phyloP scores from a whole-genome alignment of 2,888 invertebrate species.

The Carabus problematicus region DNA sequence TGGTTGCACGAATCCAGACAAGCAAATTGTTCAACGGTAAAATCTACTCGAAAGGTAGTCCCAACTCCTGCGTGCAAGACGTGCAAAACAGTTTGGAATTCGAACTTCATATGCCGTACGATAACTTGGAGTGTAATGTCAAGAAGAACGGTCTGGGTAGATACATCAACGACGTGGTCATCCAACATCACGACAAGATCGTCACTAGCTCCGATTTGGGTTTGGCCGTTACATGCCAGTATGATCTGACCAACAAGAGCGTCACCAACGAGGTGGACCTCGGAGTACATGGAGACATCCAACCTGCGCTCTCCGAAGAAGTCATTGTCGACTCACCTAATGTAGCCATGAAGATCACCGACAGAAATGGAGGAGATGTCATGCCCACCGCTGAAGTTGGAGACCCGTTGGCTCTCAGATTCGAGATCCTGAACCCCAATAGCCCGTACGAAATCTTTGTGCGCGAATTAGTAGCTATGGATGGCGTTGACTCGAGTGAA shows the following conservation, averaged over 20 bases:
- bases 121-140: conserved; percentile 91
- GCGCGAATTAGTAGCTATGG: conserved; percentile 92
- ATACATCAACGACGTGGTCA: conserved; percentile 89
- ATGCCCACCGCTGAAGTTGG: conserved; percentile 91
- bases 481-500: conserved; percentile 91
- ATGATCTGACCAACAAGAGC: conserved; percentile 92
- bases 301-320: conserved; percentile 86
- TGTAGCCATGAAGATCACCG: conserved; percentile 92
- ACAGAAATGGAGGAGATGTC: conserved; percentile 82
- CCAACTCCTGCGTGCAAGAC: conserved; percentile 90
- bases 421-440: conserved; percentile 91
- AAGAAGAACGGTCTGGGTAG: conserved; percentile 86
- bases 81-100: conserved; percentile 89
- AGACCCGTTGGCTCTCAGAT: conserved; percentile 87
- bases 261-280: conserved; percentile 91
- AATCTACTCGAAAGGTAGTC: conserved; percentile 93
- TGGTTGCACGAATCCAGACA: conserved; percentile 91
- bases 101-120: conserved; percentile 90
- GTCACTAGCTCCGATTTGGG: conserved; percentile 94
- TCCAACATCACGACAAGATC: conserved; percentile 95
- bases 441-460: conserved; percentile 96
- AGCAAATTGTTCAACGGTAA: conserved; percentile 93
- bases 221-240: conserved; percentile 91
- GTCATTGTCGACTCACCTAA: conserved; percentile 94
- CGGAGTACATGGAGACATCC: conserved; percentile 86